These are phyloP conservation scores for Andrena marginata DNA, from an alignment of 2,888 invertebrate species.

Conservation along the genomic window DNA sequence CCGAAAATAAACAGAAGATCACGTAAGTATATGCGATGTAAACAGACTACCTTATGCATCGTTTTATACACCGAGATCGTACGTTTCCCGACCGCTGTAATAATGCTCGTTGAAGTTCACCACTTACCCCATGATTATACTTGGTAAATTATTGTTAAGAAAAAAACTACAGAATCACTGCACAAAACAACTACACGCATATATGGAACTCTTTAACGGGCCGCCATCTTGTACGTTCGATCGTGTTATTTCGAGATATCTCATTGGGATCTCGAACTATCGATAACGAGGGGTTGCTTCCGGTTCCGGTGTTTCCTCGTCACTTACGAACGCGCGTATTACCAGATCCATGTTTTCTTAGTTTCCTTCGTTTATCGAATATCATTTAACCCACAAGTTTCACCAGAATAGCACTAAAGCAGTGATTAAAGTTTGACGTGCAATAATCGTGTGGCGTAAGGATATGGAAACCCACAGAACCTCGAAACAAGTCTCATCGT, in stretches of 20 bases:
- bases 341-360: too few relatives aligned
- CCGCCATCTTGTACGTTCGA: slow-evolving; percentile 70
- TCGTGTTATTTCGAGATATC: slow-evolving; percentile 54
- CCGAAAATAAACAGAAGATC: slow-evolving; percentile 59
- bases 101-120: background rate
- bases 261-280: slow-evolving; percentile 39
- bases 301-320: slow-evolving; percentile 30
- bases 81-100: background rate
- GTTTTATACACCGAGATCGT: background rate
- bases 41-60: slow-evolving; percentile 54
- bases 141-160: slow-evolving; percentile 62
- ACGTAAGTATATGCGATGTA: slow-evolving; percentile 57
- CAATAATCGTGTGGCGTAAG: too few relatives aligned
- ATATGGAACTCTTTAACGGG: slow-evolving; percentile 59
- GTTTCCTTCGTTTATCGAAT: too few relatives aligned
- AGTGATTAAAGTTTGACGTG: too few relatives aligned
- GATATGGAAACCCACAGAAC: too few relatives aligned
- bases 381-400: too few relatives aligned
- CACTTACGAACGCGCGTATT: too few relatives aligned
- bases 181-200: slow-evolving; percentile 64
- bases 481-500: too few relatives aligned
- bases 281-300: slow-evolving; percentile 46
- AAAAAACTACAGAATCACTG: slow-evolving; percentile 63
- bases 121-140: slow-evolving; percentile 71
- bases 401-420: too few relatives aligned